Conservation (phyloP, 1,140 invertebrate species). For the Pinna nobilis region DNA sequence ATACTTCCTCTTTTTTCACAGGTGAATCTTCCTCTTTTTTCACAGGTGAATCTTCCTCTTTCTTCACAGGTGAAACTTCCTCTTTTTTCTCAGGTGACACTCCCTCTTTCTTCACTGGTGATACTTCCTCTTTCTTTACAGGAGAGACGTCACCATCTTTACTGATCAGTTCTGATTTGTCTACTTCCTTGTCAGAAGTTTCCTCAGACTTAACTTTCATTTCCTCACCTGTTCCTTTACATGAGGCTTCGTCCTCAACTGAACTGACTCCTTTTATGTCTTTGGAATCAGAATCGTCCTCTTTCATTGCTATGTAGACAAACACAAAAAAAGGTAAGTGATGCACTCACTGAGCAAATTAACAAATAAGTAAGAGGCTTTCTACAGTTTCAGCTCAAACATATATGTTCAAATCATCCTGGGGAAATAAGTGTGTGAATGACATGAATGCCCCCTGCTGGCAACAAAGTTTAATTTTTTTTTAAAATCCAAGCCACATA, state of each 20-base stretch:
- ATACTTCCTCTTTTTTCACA: not conserved
- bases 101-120: constrained; percentile 17
- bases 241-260: constrained; percentile 23
- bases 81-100: constrained; percentile 23
- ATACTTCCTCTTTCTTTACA: constrained; percentile 38
- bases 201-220: constrained; percentile 17
- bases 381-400: too few species aligned
- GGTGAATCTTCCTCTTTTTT: not conserved
- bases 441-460: too few species aligned
- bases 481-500: too few species aligned
- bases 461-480: too few species aligned
- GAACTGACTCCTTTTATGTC: not conserved
- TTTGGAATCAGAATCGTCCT: too few species aligned
- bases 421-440: too few species aligned
- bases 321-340: not conserved
- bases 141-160: not conserved
- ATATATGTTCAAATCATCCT: too few species aligned
- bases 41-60: not conserved
- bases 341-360: not conserved
- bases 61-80: not conserved
- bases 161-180: not conserved
- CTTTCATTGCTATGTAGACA: not conserved
- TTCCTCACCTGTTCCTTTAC: not conserved
- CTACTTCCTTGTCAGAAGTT: not conserved
- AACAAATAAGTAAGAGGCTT: not conserved